Conservation (phyloP, 2,113 vertebrate genomes). For the Ibidorhyncha struthersii region DNA sequence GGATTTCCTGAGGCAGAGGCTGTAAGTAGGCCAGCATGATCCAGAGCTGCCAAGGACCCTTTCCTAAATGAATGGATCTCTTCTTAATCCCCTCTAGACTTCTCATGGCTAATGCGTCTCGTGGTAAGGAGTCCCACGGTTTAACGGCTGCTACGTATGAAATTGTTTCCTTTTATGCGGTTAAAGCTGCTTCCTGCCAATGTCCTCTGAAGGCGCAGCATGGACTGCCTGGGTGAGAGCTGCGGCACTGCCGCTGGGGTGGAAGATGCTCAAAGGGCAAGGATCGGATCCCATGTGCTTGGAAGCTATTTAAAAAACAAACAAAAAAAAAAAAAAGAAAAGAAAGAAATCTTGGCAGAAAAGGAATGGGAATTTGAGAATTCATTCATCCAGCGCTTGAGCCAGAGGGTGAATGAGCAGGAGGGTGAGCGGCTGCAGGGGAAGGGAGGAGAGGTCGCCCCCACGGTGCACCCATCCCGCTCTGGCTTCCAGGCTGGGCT, state of each 20-base stretch:
- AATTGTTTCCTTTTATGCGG: neutral
- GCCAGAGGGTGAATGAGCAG: neutral
- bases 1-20: neutral
- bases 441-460: neutral
- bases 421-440: neutral
- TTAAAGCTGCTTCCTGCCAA: neutral
- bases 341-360: neutral
- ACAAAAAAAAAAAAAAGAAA: neutral
- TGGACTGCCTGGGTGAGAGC: neutral
- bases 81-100: neutral
- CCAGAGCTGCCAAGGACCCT: neutral
- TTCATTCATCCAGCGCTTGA: neutral
- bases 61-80: neutral
- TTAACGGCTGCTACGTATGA: neutral
- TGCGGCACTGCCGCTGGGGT: fast-evolving
- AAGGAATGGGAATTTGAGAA: neutral
- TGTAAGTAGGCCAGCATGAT: fast-evolving
- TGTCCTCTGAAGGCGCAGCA: fast-evolving
- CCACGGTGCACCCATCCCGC: fast-evolving
- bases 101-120: neutral
- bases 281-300: fast-evolving
- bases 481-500: neutral
- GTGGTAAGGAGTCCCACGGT: neutral
- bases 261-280: neutral
- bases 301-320: neutral